Conservation (phyloP, 2,113 vertebrate species). For the Artemisiospiza belli region DNA sequence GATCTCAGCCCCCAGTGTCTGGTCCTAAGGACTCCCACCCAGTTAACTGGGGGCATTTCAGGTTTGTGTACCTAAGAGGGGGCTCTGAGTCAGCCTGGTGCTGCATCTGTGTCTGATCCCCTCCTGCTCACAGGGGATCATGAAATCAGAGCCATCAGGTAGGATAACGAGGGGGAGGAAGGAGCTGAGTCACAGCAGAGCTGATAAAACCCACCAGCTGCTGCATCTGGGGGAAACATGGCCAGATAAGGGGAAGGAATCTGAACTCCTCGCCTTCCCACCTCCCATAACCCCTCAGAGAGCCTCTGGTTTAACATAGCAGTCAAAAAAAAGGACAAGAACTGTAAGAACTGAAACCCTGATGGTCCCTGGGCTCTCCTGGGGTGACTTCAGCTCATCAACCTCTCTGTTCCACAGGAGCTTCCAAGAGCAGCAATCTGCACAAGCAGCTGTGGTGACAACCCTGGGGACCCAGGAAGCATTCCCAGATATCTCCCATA, state of each 20-base stretch:
- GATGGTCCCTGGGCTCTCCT: not conserved
- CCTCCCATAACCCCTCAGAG: not conserved
- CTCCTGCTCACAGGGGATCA: not conserved
- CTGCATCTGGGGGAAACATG: not conserved
- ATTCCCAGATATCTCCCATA: not conserved
- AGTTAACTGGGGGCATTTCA: not conserved
- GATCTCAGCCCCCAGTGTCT: not conserved
- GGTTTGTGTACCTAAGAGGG: not conserved
- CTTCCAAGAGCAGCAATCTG: not conserved
- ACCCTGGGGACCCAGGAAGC: not conserved
- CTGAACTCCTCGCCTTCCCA: not conserved
- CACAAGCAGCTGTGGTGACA: not conserved
- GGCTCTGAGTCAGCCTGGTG: slow-evolving; percentile 3
- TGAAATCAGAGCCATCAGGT: not conserved
- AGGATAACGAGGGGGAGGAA: not conserved
- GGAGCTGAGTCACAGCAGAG: slow-evolving; percentile 4
- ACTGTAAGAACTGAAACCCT: not conserved
- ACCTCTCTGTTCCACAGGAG: not conserved
- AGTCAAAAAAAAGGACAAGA: not conserved
- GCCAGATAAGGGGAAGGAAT: not conserved
- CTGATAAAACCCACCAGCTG: not conserved
- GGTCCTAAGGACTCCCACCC: not conserved
- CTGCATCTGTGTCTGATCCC: not conserved
- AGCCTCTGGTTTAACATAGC: accelerated
- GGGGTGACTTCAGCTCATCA: not conserved